Evolutionary conservation across 2,113 vertebrate genomes (phyloP), one percentile per base, ranked within the genome.

Genomic region (Zosterops japonicus): DNA sequence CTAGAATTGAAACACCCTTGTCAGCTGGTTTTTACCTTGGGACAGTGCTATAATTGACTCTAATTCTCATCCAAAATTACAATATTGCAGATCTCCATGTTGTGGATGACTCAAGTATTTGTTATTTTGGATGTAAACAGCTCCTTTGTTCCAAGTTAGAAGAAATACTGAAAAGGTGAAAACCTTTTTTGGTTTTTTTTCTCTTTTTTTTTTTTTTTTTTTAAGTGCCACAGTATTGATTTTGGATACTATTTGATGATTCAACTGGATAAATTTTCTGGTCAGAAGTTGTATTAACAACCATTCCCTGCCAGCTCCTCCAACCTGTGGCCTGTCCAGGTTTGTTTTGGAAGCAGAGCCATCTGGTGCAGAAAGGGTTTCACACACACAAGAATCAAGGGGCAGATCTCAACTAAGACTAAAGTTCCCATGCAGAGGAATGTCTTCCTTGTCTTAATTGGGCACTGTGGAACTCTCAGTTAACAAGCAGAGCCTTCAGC

Each of bases 1-100:
- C 88, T 84, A 74, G 74, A 95, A 85, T 64, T 87, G 88, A 95
- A 97, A 93, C 44, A 95, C 59, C n/a, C 41, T 59, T 84, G 61
- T 59, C 0, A 1, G 41, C 56, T 77, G 63, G 4, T 57, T 93
- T 91, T 86, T 95, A 60, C 77, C 72, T 88, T n/a, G 59, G 85
- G 86, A 49, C 67, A 41, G 20, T 88, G 84, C 29, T 86, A 20
- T 88, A 92, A 85, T 77, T 92, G 35, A 70, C 55, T 85, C 53
- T 77, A 93, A 83, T 90, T 88, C 69, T 87, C 60, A 53, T 78
- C 57, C 72, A 70, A 77, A 52, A 75, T 59, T 56, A 56, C 36
- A 76, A 10, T 49, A 56, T 29, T 69, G 52, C 28, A 70, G 25
- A 39, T 42, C n/a, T 68, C 42, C 39, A 42, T 81, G 7, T 15